phyloP scores from a whole-genome alignment of 1,140 invertebrate genomes.

The Epicauta chinensis region DNA sequence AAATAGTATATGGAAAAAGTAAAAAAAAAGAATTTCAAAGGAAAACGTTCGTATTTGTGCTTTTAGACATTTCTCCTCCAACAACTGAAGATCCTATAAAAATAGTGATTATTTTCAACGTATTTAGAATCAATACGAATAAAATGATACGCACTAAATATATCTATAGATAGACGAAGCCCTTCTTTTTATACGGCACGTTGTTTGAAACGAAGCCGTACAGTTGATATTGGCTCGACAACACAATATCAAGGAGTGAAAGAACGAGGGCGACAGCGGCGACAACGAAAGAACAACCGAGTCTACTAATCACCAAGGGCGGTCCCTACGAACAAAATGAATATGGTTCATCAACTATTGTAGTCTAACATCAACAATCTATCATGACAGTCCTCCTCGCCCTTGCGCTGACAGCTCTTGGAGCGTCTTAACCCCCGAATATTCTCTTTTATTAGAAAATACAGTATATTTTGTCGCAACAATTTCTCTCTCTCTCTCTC shows the following conservation, averaged over 20 bases:
- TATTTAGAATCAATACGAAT: too few species aligned
- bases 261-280: neutral
- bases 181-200: neutral
- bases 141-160: too few species aligned
- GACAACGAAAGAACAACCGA: too few species aligned
- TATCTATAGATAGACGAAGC: neutral
- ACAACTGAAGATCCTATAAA: too few species aligned
- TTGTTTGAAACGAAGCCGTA: conserved; percentile 4
- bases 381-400: conserved; percentile 1
- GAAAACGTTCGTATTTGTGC: too few species aligned
- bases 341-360: conserved; percentile 19
- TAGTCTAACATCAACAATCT: conserved; percentile 15
- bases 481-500: too few species aligned
- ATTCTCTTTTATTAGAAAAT: conserved; percentile 3
- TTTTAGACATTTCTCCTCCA: too few species aligned
- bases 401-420: conserved; percentile 2
- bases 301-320: conserved; percentile 11
- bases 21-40: too few species aligned
- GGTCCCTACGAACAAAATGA: conserved; percentile 13
- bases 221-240: conserved; percentile 1
- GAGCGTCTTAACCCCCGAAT: neutral
- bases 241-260: conserved; percentile 10
- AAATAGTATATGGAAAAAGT: too few species aligned
- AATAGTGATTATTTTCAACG: too few species aligned
- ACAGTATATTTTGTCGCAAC: conserved; percentile 5